Percentiles rank a stretch among this genome's conserved stretches.
Conservation (phyloP, 2,113 vertebrate genomes). For the Alosa alosa region DNA sequence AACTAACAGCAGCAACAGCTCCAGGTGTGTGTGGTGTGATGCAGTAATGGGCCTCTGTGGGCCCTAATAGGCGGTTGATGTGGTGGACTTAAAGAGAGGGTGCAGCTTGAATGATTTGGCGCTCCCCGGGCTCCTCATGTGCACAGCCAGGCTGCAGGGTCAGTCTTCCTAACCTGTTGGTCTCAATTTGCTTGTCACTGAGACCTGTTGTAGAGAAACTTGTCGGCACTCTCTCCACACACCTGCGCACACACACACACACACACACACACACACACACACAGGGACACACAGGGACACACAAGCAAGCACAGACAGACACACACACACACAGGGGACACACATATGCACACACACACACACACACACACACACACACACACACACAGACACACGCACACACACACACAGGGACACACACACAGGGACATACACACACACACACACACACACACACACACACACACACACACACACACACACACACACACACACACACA, state of each 20-base stretch:
- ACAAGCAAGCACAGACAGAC: not conserved
- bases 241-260: not conserved
- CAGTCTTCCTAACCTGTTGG: conserved; percentile 58
- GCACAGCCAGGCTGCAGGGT: conserved; percentile 33
- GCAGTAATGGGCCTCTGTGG: not conserved
- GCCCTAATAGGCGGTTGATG: conserved; percentile 17
- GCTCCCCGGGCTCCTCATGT: conserved; percentile 20
- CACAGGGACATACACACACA: not conserved
- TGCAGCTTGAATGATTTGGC: conserved; percentile 50
- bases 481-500: conserved; percentile 1
- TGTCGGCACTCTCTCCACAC: not conserved
- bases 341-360: not conserved
- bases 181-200: too few relatives aligned
- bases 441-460: too few relatives aligned
- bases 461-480: not conserved
- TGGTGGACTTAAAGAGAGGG: conserved; percentile 21
- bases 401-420: not conserved
- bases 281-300: too few relatives aligned
- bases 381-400: not conserved
- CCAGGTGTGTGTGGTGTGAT: not conserved
- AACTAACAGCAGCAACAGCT: not conserved
- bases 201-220: not conserved
- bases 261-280: not conserved
- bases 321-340: not conserved
- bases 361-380: not conserved